A percentile compares a stretch with the other conserved stretches of the same genome.
Conservation (phyloP, 2,113 vertebrate species). For the Motacilla alba region DNA sequence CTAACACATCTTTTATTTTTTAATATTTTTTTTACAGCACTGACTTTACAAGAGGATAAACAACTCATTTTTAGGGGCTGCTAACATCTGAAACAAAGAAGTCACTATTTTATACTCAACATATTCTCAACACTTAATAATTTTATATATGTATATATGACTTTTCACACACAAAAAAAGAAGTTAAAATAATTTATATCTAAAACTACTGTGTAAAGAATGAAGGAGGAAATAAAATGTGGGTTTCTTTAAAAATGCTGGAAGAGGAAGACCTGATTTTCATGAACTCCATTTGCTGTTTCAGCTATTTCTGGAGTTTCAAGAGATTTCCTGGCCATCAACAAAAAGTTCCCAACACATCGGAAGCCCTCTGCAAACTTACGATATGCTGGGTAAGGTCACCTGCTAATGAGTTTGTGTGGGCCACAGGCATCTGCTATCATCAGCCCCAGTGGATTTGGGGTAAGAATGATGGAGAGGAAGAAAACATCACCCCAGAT, state of each 20-base stretch:
- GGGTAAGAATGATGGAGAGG: background rate
- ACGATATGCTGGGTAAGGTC: background rate
- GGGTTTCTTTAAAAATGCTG: conserved; percentile 2
- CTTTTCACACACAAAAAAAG: conserved; percentile 21
- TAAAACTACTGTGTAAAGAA: conserved; percentile 42
- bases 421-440: background rate
- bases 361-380: background rate
- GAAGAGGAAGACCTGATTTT: conserved; percentile 54
- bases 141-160: conserved; percentile 59
- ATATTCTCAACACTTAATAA: conserved; percentile 57
- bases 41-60: conserved; percentile 60
- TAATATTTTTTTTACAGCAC: conserved; percentile 46
- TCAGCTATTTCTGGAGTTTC: background rate
- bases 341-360: background rate
- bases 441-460: background rate
- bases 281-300: background rate
- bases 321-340: conserved; percentile 8
- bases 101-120: conserved; percentile 62
- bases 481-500: background rate
- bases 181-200: conserved; percentile 64
- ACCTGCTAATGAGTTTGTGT: background rate
- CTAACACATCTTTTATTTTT: conserved; percentile 60
- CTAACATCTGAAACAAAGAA: conserved; percentile 54
- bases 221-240: conserved; percentile 7
- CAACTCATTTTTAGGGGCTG: conserved; percentile 42